Conservation (phyloP, 2,888 invertebrate species). For the Apamea sordens region DNA sequence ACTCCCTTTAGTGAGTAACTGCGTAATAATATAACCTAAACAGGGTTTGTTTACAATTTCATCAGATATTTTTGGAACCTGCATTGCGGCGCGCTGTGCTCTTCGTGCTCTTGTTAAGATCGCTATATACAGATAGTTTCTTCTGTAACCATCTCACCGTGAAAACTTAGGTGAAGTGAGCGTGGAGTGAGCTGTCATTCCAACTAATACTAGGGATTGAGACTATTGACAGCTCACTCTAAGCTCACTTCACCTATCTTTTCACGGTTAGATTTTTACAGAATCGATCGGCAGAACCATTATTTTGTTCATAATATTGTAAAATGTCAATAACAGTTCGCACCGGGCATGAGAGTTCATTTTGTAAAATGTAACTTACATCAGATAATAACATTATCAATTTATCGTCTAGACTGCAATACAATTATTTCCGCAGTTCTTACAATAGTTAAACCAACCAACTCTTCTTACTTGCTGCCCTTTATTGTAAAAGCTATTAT, state of each 20-base stretch:
- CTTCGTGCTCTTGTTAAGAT: too few species aligned
- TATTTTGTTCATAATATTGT: neutral
- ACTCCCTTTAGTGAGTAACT: neutral
- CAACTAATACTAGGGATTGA: too few species aligned
- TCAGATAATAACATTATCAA: neutral
- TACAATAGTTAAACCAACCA: neutral
- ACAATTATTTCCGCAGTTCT: constrained; percentile 15
- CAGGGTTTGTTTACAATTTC: neutral
- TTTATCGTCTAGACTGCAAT: neutral
- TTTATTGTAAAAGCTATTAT: constrained; percentile 6
- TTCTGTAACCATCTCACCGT: too few species aligned
- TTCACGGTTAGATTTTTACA: too few species aligned
- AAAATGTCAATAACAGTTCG: neutral
- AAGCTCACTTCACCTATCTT: too few species aligned
- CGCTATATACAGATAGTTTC: neutral
- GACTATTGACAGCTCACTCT: too few species aligned
- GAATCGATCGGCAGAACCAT: too few species aligned
- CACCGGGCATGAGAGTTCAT: neutral
- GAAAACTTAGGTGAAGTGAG: too few species aligned
- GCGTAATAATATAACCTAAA: neutral
- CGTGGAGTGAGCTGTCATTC: too few species aligned
- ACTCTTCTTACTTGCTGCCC: neutral
- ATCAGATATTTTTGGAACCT: neutral
- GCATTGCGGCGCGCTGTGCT: neutral
- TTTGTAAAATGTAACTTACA: neutral